phyloP scores from a whole-genome alignment of 92 coral and sea anemone genomes.

The Bergia puertoricense region DNA sequence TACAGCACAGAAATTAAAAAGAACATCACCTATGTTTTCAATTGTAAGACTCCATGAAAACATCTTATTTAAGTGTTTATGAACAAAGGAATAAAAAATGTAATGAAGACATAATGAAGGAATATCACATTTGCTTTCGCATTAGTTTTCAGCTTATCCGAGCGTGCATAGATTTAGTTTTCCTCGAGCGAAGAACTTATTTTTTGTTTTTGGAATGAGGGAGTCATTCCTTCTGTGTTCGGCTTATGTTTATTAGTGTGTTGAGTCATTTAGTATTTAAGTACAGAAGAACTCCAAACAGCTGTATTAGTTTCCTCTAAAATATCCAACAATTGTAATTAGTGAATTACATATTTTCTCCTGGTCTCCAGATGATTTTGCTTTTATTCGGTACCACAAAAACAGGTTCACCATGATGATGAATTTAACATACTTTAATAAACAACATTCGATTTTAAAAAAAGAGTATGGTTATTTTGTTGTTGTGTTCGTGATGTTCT shows the following conservation, averaged over 20 bases:
- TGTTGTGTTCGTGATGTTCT: conserved; percentile 21
- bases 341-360: background rate
- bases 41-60: background rate
- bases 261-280: no score
- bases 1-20: background rate
- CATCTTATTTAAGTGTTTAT: background rate
- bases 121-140: background rate
- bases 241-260: background rate
- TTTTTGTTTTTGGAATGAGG: background rate
- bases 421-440: background rate
- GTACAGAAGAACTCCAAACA: background rate
- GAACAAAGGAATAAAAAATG: background rate
- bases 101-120: background rate
- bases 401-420: background rate
- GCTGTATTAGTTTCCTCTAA: background rate
- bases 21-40: background rate
- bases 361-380: background rate
- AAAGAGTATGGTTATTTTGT: background rate
- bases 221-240: background rate
- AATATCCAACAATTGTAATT: background rate
- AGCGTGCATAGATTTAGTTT: background rate
- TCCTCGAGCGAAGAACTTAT: background rate
- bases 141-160: background rate
- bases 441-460: background rate
- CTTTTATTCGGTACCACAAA: no score